Conservation (phyloP, 2,888 invertebrate genomes). For the Drosophila rellima region DNA sequence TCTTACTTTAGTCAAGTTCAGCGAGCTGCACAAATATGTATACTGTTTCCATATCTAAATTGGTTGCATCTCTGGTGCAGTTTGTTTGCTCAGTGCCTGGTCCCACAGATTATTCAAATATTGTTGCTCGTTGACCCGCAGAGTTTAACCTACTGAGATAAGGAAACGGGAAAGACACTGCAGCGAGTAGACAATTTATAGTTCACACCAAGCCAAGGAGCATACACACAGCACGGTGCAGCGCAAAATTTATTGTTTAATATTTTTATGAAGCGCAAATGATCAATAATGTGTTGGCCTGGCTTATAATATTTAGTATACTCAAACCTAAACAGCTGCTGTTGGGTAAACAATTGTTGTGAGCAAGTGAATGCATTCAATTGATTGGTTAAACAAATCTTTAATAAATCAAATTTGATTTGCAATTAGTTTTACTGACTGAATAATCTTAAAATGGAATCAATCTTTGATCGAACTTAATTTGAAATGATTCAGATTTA, state of each 20-base stretch:
- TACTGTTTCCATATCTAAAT: not conserved
- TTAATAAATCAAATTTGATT: not conserved
- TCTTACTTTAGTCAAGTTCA: conserved; percentile 6
- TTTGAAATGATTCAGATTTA: not conserved
- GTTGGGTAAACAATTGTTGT: conserved; percentile 17
- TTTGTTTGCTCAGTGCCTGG: conserved; percentile 40
- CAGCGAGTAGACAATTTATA: conserved; percentile 62
- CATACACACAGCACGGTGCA: conserved; percentile 12
- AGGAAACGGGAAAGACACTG: conserved; percentile 20
- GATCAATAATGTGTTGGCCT: conserved; percentile 53
- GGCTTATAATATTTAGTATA: conserved; percentile 31
- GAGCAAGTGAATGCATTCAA: conserved; percentile 1
- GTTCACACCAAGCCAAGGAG: conserved; percentile 52
- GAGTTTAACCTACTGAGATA: conserved; percentile 71
- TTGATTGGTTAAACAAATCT: not conserved
- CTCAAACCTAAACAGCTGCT: conserved; percentile 2
- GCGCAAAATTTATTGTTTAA: conserved; percentile 65
- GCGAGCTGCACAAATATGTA: conserved; percentile 10
- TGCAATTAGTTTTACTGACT: not conserved
- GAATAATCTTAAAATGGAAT: conserved; percentile 3
- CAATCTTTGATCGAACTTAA: not conserved
- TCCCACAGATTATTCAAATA: conserved; percentile 76
- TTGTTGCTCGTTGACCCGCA: conserved; percentile 74
- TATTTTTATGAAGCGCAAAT: conserved; percentile 65
- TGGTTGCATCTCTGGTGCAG: conserved; percentile 34